Evolutionary conservation across 2,113 vertebrate genomes (phyloP).

Genomic region (Pachycephala philippinensis): DNA sequence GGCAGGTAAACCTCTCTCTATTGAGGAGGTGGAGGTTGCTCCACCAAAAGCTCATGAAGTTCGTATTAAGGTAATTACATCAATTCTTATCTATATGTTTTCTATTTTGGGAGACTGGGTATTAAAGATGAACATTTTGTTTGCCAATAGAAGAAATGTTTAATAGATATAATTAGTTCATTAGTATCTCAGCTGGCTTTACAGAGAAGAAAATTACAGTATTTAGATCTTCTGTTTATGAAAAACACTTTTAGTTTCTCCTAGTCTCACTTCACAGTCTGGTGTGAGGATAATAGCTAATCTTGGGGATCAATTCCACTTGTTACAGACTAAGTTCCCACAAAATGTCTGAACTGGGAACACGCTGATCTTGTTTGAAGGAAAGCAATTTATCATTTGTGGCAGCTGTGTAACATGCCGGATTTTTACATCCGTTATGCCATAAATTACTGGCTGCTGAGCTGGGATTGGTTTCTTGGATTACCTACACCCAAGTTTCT

Average conservation of each 20-base stretch:
- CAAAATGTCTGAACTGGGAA: not conserved
- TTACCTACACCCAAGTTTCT: not conserved
- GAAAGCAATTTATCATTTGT: not conserved
- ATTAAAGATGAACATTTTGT: not conserved
- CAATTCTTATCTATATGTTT: not conserved
- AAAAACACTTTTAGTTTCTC: not conserved
- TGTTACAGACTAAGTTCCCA: not conserved
- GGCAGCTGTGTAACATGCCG: not conserved
- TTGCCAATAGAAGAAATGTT: not conserved
- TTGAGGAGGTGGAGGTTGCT: conserved; percentile 80
- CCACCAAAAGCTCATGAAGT: conserved; percentile 82
- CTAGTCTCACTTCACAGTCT: not conserved
- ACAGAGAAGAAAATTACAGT: not conserved
- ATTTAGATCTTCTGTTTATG: not conserved
- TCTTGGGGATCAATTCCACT: not conserved
- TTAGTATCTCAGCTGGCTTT: not conserved
- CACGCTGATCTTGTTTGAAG: not conserved
- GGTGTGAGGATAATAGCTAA: not conserved
- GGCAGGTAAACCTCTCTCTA: conserved; percentile 76
- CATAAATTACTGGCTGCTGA: not conserved
- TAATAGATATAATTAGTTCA: not conserved
- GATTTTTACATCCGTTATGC: not conserved
- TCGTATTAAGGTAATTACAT: conserved; percentile 79
- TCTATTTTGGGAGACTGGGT: not conserved
- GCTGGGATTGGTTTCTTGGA: not conserved